Evolutionary conservation across 2,888 invertebrate species (phyloP).

Genomic region (Tenthredo scrophulariae): DNA sequence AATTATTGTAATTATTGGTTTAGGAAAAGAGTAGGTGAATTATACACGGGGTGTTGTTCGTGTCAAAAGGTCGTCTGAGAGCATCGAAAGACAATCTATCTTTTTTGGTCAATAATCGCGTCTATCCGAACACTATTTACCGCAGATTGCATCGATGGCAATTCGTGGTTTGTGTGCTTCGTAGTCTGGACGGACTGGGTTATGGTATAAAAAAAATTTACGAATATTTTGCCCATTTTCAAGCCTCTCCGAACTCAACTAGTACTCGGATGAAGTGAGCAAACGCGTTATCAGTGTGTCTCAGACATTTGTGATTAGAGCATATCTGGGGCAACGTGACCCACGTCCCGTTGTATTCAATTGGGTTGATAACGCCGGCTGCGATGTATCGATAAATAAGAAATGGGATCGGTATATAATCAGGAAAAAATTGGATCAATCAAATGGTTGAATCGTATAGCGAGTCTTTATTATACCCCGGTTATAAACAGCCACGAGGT

Average conservation of each 20-base stretch:
- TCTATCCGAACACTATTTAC: neutral
- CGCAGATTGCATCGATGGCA: neutral
- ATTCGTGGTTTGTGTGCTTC: neutral
- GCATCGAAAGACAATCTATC: conserved; percentile 12
- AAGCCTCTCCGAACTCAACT: neutral
- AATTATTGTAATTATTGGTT: neutral
- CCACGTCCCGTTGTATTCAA: neutral
- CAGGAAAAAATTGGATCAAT: conserved; percentile 45
- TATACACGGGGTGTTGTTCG: conserved; percentile 16
- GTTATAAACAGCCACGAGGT: neutral
- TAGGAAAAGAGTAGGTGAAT: neutral
- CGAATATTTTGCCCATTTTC: neutral
- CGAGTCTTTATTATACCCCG: neutral
- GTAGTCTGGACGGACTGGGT: neutral
- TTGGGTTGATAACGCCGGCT: conserved; percentile 7
- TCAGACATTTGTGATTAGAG: neutral
- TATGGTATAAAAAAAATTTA: neutral
- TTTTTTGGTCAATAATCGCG: conserved; percentile 7
- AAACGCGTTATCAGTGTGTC: neutral
- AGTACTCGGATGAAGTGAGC: neutral
- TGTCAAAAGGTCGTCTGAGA: neutral
- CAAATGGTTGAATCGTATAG: conserved; percentile 33
- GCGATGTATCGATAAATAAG: conserved; percentile 49
- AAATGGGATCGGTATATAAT: conserved; percentile 35
- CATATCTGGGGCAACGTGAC: neutral